Evolutionary conservation across 1,140 invertebrate species (phyloP), one percentile per base, ranked within the genome.

Genomic region (Drosophila dunni): DNA sequence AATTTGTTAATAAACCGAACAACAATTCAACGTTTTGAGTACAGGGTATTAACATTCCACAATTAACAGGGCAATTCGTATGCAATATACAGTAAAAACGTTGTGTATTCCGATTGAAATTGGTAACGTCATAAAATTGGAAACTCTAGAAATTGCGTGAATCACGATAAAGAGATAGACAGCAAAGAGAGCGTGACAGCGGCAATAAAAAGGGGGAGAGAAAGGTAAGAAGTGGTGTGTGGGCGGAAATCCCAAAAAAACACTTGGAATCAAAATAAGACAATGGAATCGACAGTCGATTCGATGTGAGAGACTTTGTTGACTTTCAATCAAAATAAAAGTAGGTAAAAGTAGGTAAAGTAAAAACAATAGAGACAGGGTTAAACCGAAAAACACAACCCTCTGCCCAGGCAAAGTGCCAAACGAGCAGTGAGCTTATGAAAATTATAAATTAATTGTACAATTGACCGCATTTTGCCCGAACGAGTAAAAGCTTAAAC

Each of bases 371-470:
- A n/a, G 5, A 11, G 10, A 36, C 11, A 34, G 11, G 54, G 38
- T 57, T 20, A 50, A 40, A 11, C 46, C 8, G n/a, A 15, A 62
- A 24, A 24, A 24, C 24, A 24, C 24, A 24, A 29, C 24, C 24
- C 24, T 29, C 24, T 29, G 17, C 40, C 40, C 38, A 36, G 29
- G 58, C 44, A 57, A 48, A 11, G 9, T 46, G 66, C 40, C 60
- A 60, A 29, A 46, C 45, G 29, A 40, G 36, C 50, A 36, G 4
- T 29, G 9, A 33, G 34, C 58, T 75, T 75, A 65, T 56, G 34
- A 48, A 50, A 71, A 65, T 65, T 65, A 75, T 75, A 54, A 65
- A 75, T 75, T 75, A 75, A 75, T 75, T 75, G 73, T 71, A 71
- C 73, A 71, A 71, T 71, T 75, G 73, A 75, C 73, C 73, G 68